Base-by-base conservation (phyloP, 2,113 vertebrate genomes). In the Tychaedon coryphoeus region DNA sequence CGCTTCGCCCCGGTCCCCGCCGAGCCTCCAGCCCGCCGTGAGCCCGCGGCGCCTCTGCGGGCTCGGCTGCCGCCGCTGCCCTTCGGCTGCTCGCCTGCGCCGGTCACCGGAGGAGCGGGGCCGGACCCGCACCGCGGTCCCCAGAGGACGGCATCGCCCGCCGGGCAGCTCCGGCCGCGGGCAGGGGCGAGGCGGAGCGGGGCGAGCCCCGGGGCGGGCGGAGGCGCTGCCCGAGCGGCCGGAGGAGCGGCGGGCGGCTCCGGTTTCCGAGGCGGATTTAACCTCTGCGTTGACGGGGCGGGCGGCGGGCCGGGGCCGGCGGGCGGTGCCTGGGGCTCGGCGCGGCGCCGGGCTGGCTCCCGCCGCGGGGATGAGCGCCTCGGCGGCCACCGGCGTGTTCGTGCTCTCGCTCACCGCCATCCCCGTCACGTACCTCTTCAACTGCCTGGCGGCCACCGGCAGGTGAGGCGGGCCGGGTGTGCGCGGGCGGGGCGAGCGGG, bases 1-100 rank as follows among this genome's bases (percentile, higher is more conserved):
- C 12, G 3, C 36, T 65, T 3, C 28, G 20, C 26, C 45, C 12
- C 19, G 5, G 0, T 80, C 1, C 56, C 13, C 1, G 11, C 66
- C 2, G 67, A 1, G 50, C 85, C 61, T 0, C 0, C 4, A 12
- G 23, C 12, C 26, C 13, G 1, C 62, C 0, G 8, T 7, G 1
- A 15, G 10, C 48, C 61, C 26, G 43, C 0, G 48, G 1, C 10
- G 5, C 38, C 69, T 14, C 38, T 4, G 29, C 57, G 66, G 10
- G 60, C 28, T 6, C 29, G 13, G 12, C 71, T 7, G 26, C 1
- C 8, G 7, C 83, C 2, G 71, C 61, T 12, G 57, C 6, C 86
- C 80, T 73, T 16, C 0, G 65, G 51, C 65, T 1, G 57, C 1
- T 14, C 8, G 11, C 23, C 14, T 8, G 6, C 3, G 50, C 6